phyloP scores from a whole-genome alignment of 2,797 vertebrate genomes.

The Centroberyx gerrardi region DNA sequence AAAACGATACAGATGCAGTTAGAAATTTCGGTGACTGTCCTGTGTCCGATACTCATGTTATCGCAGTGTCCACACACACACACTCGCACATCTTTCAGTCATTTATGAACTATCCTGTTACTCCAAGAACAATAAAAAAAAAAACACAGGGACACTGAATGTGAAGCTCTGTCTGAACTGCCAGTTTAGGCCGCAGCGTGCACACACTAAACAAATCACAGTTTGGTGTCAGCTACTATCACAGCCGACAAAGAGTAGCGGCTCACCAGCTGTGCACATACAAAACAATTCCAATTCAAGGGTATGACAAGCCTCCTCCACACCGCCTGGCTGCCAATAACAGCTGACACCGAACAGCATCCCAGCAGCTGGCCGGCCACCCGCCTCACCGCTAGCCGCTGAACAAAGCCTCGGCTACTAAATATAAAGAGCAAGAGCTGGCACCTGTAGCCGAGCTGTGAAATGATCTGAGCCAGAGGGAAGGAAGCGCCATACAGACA shows the following conservation, averaged over 20 bases:
- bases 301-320: slow-evolving; percentile 68
- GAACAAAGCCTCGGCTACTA: slow-evolving; percentile 51
- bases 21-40: slow-evolving; percentile 13
- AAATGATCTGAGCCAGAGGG: slow-evolving; percentile 40
- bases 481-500: neutral
- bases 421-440: slow-evolving; percentile 63
- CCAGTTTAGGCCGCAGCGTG: slow-evolving; percentile 29
- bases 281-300: slow-evolving; percentile 72
- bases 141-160: neutral
- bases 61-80: slow-evolving; percentile 36
- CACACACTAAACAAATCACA: slow-evolving; percentile 66
- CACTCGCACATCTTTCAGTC: neutral
- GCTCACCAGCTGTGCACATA: slow-evolving; percentile 79
- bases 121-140: no score
- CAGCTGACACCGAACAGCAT: slow-evolving; percentile 69
- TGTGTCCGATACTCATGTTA: slow-evolving; percentile 37
- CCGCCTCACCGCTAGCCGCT: slow-evolving; percentile 51
- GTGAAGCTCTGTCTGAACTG: slow-evolving; percentile 52
- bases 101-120: neutral
- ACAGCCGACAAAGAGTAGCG: slow-evolving; percentile 60
- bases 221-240: slow-evolving; percentile 71
- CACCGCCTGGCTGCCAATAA: slow-evolving; percentile 58
- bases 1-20: slow-evolving; percentile 4
- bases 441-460: slow-evolving; percentile 64
- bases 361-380: slow-evolving; percentile 72